Evolutionary conservation across 2,113 vertebrate genomes (phyloP), one percentile per base, ranked within the genome.

Genomic region (Leptodactylus fuscus): DNA sequence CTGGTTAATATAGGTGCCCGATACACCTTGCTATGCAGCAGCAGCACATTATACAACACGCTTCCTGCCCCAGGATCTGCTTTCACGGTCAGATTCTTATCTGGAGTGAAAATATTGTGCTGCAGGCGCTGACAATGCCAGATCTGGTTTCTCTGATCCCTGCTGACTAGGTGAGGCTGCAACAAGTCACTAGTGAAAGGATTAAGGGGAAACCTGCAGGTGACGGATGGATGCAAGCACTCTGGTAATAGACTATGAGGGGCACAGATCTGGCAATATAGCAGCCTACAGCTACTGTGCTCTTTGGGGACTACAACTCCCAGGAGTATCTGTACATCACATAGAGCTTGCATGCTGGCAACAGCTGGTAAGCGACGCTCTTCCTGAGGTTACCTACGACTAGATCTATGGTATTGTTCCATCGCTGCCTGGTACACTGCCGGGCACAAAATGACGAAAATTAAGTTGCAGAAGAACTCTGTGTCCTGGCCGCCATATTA

Each of bases 61-160:
- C 62, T 13, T 69, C 49, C 16, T n/a, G 29, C 48, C 46, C 15
- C 10, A 44, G 65, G 65, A 82, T 82, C 81, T 20, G 4, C 49
- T 82, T 82, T 83, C 81, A 75, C 48, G n/a, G 69, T 34, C 34
- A 83, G 81, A 83, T 83, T 83, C 51, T 82, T 82, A 82, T 82
- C 81, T 70, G 67, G 29, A 82, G 67, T 71, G 67, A 73, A 82
- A 82, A 82, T 73, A 70, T 49, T 70, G 65, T 29, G 69, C 69
- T 83, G 69, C 70, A 27, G 69, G 67, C 48, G 10, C 27, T 11
- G 67, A 7, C 29, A 32, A 46, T 2, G 9, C 18, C 60, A 22
- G 81, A 71, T 82, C 81, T 29, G 49, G 69, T 83, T 83, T 46
- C 81, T 53, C 41, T 8, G 41, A 27, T 46, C 34, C 16, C 65